phyloP scores from a whole-genome alignment of 2,113 vertebrate species.

The Macquaria australasica region DNA sequence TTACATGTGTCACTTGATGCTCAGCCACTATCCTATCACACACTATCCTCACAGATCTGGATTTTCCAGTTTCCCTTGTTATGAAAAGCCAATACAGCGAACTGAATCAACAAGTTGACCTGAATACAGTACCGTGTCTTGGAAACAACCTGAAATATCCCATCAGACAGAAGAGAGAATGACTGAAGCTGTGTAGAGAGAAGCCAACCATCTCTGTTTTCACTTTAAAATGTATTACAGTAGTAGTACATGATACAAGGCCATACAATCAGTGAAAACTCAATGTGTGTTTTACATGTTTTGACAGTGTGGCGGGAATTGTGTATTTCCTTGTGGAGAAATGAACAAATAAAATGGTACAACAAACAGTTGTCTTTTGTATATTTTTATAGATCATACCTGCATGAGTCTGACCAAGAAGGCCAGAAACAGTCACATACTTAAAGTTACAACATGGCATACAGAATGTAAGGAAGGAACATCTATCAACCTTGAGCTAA shows the following conservation, averaged over 20 bases:
- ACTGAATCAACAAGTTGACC: neutral
- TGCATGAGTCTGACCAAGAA: too few relatives aligned
- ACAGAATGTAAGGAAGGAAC: too few relatives aligned
- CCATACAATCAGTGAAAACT: neutral
- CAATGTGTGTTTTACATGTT: neutral
- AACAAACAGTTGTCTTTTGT: too few relatives aligned
- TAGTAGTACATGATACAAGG: neutral
- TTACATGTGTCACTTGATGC: too few relatives aligned
- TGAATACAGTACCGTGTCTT: neutral
- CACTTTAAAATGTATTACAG: slow-evolving; percentile 16
- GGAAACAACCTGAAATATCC: neutral
- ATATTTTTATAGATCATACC: too few relatives aligned
- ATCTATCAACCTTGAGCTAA: too few relatives aligned
- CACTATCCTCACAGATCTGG: neutral
- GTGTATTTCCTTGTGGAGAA: too few relatives aligned
- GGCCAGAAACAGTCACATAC: too few relatives aligned
- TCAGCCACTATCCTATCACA: neutral
- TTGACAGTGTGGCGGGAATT: too few relatives aligned
- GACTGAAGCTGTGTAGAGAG: neutral
- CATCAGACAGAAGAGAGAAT: neutral
- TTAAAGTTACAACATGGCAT: too few relatives aligned
- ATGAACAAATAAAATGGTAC: too few relatives aligned
- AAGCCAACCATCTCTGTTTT: neutral
- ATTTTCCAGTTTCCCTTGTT: neutral
- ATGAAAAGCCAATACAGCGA: too few relatives aligned